These are phyloP conservation scores for Parus major DNA, from an alignment of 2,113 vertebrate species.

Conservation along the genomic window DNA sequence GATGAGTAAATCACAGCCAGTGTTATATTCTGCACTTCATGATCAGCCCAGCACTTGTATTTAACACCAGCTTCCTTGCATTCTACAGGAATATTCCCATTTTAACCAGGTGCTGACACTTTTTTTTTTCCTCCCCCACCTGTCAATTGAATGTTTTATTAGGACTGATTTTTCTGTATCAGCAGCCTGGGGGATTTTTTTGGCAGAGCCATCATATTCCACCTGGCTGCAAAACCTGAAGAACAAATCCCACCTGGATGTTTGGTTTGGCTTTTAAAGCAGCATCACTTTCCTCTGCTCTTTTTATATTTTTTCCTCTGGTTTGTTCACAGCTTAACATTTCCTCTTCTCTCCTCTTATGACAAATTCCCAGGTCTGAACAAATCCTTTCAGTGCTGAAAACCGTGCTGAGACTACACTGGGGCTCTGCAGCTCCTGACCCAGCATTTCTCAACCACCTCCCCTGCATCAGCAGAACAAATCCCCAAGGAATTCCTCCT, in stretches of 20 bases:
- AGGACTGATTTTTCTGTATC: not conserved
- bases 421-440: not conserved
- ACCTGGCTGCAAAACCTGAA: not conserved
- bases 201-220: not conserved
- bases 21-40: not conserved
- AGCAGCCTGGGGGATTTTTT: not conserved
- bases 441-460: rapidly evolving
- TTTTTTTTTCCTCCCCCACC: not conserved
- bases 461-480: not conserved
- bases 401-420: not conserved
- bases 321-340: not conserved
- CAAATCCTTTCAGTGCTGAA: not conserved
- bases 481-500: not conserved
- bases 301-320: not conserved
- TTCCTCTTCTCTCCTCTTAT: not conserved
- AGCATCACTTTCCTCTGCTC: not conserved
- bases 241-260: not conserved
- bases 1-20: not conserved
- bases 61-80: not conserved
- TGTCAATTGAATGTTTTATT: not conserved
- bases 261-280: not conserved
- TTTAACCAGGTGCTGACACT: not conserved
- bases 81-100: not conserved
- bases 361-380: not conserved
- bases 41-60: not conserved